Conservation (phyloP, 1,140 invertebrate genomes). For the Maconellicoccus hirsutus region DNA sequence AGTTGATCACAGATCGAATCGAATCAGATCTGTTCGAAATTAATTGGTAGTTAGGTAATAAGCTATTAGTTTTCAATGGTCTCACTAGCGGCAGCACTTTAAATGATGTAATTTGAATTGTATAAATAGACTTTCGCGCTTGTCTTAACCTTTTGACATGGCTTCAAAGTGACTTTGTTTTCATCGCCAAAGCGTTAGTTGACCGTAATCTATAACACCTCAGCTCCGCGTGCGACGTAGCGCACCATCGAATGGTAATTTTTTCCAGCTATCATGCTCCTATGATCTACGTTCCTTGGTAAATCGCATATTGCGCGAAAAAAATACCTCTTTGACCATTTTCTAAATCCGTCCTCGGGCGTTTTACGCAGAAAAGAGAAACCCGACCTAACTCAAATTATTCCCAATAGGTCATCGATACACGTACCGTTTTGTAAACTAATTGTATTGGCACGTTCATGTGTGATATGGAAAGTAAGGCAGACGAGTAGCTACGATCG, state of each 20-base stretch:
- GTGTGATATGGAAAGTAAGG: too few relatives aligned
- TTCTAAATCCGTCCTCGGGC: background rate
- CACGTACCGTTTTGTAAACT: background rate
- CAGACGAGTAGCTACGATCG: too few relatives aligned
- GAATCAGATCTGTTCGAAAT: conserved; percentile 21
- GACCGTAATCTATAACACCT: conserved; percentile 18
- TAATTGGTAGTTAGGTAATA: conserved; percentile 22
- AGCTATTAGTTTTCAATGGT: conserved; percentile 20
- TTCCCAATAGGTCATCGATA: background rate
- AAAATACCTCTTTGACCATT: background rate
- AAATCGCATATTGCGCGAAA: background rate
- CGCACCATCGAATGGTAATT: too few relatives aligned
- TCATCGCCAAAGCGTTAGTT: background rate
- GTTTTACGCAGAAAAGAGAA: conserved; percentile 7
- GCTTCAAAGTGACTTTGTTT: conserved; percentile 9
- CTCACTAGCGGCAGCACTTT: conserved; percentile 13
- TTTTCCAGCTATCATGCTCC: too few relatives aligned
- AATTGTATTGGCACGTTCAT: background rate
- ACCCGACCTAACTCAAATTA: background rate
- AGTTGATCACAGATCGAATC: conserved; percentile 18
- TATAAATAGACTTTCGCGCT: background rate
- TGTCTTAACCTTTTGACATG: conserved; percentile 17
- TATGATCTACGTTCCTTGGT: background rate
- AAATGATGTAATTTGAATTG: conserved; percentile 4
- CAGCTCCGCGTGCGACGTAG: too few relatives aligned